Conservation (phyloP, 1,140 invertebrate genomes). For the Araneus ventricosus region DNA sequence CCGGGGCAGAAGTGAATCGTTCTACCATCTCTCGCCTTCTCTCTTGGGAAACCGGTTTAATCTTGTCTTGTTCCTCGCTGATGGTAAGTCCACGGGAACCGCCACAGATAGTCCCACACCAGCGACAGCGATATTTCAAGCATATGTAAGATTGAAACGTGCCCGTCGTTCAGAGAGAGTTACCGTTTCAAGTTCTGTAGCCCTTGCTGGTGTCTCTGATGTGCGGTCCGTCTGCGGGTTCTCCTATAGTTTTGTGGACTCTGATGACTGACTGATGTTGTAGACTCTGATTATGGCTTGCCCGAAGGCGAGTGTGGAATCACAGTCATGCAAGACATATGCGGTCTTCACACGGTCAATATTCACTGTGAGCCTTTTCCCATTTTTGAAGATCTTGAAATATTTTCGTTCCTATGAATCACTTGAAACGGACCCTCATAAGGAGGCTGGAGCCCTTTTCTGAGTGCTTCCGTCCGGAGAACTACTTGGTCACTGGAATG, state of each 20-base stretch:
- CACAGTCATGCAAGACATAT: not conserved
- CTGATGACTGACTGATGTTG: not conserved
- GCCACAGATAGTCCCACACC: not conserved
- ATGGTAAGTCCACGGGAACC: not conserved
- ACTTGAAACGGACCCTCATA: slow-evolving; percentile 23
- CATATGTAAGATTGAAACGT: not conserved
- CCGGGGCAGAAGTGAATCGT: too few relatives aligned
- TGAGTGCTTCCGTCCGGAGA: not conserved
- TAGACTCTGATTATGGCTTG: not conserved
- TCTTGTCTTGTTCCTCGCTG: too few relatives aligned
- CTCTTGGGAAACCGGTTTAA: too few relatives aligned
- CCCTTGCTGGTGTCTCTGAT: not conserved
- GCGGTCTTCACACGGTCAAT: slow-evolving; percentile 12
- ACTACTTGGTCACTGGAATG: not conserved
- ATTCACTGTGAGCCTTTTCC: not conserved
- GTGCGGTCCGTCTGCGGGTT: too few relatives aligned
- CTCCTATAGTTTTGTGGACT: too few relatives aligned
- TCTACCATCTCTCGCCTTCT: too few relatives aligned
- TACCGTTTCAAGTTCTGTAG: not conserved
- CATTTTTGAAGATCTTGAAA: not conserved
- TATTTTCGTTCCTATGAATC: not conserved
- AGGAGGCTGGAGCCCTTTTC: not conserved
- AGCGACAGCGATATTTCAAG: not conserved
- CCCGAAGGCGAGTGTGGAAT: too few relatives aligned
- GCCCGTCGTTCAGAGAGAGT: not conserved